Evolutionary conservation across 2,888 invertebrate species (phyloP).

Genomic region (Anticlea derivata): DNA sequence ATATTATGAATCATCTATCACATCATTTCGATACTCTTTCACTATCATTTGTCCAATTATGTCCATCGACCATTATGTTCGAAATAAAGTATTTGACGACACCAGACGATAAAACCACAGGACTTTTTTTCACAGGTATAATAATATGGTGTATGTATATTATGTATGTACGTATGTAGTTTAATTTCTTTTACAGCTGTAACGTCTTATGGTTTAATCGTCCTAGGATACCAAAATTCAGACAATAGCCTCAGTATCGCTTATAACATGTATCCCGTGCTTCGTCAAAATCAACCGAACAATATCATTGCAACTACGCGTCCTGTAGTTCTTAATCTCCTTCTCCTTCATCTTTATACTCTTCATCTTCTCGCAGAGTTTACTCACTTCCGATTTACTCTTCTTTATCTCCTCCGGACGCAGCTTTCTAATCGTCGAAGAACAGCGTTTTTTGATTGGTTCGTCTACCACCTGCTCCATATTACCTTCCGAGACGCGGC

Average conservation of each 20-base stretch:
- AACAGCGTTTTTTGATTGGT: constrained; percentile 66
- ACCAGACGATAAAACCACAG: no score
- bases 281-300: constrained; percentile 90
- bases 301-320: constrained; percentile 82
- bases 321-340: constrained; percentile 64
- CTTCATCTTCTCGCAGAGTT: constrained; percentile 75
- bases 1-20: no score
- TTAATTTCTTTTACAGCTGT: no score
- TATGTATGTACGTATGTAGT: no score
- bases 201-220: background rate
- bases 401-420: constrained; percentile 72
- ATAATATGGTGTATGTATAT: no score
- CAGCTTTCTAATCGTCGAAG: constrained; percentile 69
- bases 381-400: constrained; percentile 78
- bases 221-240: constrained; percentile 32
- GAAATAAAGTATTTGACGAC: no score
- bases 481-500: constrained; percentile 72
- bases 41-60: no score
- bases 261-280: constrained; percentile 91
- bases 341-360: constrained; percentile 72
- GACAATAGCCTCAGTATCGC: constrained; percentile 90
- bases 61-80: no score
- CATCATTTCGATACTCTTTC: no score
- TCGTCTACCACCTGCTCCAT: constrained; percentile 48
- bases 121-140: no score